These are phyloP conservation scores for Drosophila eugracilis DNA, from an alignment of 1,140 invertebrate species.

Conservation along the genomic window DNA sequence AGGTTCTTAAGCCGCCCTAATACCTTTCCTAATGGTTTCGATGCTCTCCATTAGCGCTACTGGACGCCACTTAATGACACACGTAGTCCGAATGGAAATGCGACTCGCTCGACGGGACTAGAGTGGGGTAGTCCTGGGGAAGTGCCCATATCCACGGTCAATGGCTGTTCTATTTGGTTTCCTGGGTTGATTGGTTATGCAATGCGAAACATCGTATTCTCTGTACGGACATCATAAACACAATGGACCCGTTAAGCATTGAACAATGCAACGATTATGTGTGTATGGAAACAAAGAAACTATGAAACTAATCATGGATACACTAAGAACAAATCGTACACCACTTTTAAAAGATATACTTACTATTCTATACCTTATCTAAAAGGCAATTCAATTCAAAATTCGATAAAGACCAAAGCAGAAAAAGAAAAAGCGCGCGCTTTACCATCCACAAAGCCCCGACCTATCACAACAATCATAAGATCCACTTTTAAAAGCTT, in stretches of 20 bases:
- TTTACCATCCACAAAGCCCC: neutral
- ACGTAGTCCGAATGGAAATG: conserved; percentile 40
- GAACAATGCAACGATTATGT: conserved; percentile 10
- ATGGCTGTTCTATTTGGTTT: neutral
- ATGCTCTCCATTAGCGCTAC: conserved; percentile 55
- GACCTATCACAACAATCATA: neutral
- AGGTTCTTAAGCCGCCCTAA: conserved; percentile 56
- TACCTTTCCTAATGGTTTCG: conserved; percentile 54
- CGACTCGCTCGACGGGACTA: conserved; percentile 6
- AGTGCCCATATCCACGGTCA: too few relatives aligned
- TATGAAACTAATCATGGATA: neutral
- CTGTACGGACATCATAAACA: conserved; percentile 4
- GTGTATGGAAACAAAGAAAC: neutral
- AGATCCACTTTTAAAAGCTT: conserved; percentile 1
- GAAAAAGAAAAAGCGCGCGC: neutral
- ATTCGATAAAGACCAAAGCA: too few relatives aligned
- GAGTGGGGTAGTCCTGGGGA: neutral
- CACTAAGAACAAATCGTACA: neutral
- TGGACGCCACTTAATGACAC: conserved; percentile 42
- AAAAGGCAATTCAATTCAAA: too few relatives aligned
- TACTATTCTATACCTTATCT: too few relatives aligned
- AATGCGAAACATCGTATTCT: conserved; percentile 17
- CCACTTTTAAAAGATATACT: too few relatives aligned
- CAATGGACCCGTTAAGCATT: conserved; percentile 7
- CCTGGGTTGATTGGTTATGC: conserved; percentile 33